Conservation (phyloP, 1,140 invertebrate species). For the Diorhabda carinulata region DNA sequence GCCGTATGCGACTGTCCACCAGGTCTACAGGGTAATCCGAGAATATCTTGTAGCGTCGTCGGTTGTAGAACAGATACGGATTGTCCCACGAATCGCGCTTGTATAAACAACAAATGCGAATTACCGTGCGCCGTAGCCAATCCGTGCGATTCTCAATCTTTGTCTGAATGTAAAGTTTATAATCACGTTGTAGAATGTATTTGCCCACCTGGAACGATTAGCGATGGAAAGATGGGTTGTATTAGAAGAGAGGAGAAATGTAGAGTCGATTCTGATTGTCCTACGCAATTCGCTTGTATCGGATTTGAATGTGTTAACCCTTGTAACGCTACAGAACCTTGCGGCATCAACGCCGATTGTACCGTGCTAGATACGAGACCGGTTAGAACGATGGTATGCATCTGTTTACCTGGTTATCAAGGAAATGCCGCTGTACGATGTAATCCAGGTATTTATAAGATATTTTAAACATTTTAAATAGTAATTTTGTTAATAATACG, state of each 20-base stretch:
- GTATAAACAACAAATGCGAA: conserved; percentile 74
- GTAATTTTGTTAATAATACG: too few relatives aligned
- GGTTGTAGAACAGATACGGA: conserved; percentile 72
- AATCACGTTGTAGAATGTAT: conserved; percentile 72
- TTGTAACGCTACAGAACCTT: conserved; percentile 74
- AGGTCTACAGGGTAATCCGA: conserved; percentile 77
- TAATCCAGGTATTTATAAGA: conserved; percentile 58
- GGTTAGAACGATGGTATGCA: conserved; percentile 83
- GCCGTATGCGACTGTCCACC: conserved; percentile 76
- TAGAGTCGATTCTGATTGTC: conserved; percentile 75
- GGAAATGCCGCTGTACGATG: conserved; percentile 77
- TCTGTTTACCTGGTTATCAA: conserved; percentile 78
- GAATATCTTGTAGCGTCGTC: conserved; percentile 66
- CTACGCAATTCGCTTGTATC: conserved; percentile 76
- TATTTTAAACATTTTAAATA: background rate
- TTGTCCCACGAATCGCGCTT: conserved; percentile 71
- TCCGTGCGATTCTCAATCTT: conserved; percentile 57
- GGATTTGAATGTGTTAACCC: conserved; percentile 78
- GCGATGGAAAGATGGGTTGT: conserved; percentile 64
- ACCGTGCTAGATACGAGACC: conserved; percentile 75
- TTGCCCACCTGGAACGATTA: conserved; percentile 73
- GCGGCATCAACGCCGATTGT: conserved; percentile 76
- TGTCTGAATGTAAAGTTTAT: conserved; percentile 70
- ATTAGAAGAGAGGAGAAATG: conserved; percentile 61
- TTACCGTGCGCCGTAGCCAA: conserved; percentile 66